Base-by-base conservation (phyloP, 2,797 vertebrate genomes). In the Nothura maculosa region DNA sequence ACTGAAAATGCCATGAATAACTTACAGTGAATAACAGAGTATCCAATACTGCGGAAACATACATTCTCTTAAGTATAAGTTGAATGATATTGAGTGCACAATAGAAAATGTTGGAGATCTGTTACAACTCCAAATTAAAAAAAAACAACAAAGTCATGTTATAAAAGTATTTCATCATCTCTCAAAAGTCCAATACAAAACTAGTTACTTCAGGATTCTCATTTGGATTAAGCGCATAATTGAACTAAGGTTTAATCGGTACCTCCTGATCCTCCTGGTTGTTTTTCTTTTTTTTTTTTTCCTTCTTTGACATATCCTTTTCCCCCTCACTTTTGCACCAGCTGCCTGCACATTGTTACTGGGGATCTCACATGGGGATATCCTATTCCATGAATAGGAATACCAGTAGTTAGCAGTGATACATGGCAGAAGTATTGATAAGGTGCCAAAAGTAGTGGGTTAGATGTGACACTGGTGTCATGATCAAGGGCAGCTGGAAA, bases 21-120 rank as follows among this genome's bases (percentile, higher is more conserved):
- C 72, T 66, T 34, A 60, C 62, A 52, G 10, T 89, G 86, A 94
- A 83, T 94, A 75, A 64, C 66, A 93, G 87, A 86, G 50, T 61
- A 75, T 93, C 70, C 54, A 83, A 80, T 83, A 83, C 92, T 81
- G 77, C 89, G 72, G 61, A 60, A 93, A 87, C 84, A 94, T 77
- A 89, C 82, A 83, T 96, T 92, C 91, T 95, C 91, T 63, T 64
- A 93, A 94, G 36, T 78, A 62, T 91, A 93, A n/a, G 22, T 61
- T 61, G 32, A 93, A 89, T 81, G 42, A 50, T 73, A 69, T 38
- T 76, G 55, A 94, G 73, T 28, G 1, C 32, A 74, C 74, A 54
- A 67, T 82, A 78, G 90, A 90, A 57, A 81, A 52, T 6, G 14
- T 54, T 85, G 20, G 5, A 45, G 68, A 38, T 74, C 57, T 93